Base-by-base conservation (phyloP, 2,113 vertebrate species). In the Charina bottae region DNA sequence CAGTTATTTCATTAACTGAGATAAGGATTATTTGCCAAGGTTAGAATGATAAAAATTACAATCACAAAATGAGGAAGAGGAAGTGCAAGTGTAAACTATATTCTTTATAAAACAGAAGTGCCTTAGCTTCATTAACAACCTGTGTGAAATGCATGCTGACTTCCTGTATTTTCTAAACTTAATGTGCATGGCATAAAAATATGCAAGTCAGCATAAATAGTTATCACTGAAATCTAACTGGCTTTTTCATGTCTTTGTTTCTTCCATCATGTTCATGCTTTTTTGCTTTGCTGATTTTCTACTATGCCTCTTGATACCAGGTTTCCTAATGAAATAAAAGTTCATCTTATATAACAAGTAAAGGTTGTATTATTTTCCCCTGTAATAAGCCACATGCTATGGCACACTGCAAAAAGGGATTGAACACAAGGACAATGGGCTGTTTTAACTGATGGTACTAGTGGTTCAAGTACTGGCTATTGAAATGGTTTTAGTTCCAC, bases 261-360 rank as follows among this genome's bases (percentile, higher is more conserved):
- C 56, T 83, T 23, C 83, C 60, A 46, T 49, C n/a, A 56, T 93
- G 90, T 88, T 85, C 91, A 84, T 60, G 56, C 28, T 68, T 89
- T 89, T 87, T 92, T 93, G 89, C 85, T 95, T 91, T 93, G 93
- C 93, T 94, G 84, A 85, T 92, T 93, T 95, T 97, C 33, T 92
- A 92, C 92, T 88, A 87, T 91, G 62, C 54, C 93, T 84, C 8
- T 12, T 93, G 91, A 1, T 94, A 92, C 86, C 91, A 28, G 1
- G 85, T 88, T 93, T 93, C 58, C 85, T 95, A 96, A 88, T 92
- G 59, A 95, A 96, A 96, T 95, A 96, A 96, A 95, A 92, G 13
- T 85, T 13, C 8, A 92, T 91, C 93, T 91, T 89, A 62, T 26
- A 87, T 93, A 94, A 91, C 90, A 55, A 85, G 12, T 83, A 84